Base-by-base conservation (phyloP, 1,140 invertebrate genomes). In the Druon quercuslanigerum region DNA sequence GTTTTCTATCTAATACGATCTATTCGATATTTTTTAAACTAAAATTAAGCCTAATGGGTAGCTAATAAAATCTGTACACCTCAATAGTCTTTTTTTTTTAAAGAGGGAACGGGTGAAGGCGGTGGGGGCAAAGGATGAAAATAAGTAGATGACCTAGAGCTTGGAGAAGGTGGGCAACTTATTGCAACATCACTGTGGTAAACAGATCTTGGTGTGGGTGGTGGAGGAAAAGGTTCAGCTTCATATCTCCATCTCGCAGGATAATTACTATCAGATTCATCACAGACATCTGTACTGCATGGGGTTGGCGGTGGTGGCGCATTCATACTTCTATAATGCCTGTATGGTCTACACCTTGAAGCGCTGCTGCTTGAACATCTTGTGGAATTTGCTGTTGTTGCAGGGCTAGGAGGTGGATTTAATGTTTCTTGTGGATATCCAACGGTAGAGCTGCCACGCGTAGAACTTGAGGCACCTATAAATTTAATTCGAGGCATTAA, bases 251-350 rank as follows among this genome's bases (percentile, higher is more conserved):
- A 79, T 52, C 82, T 88, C 16, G 90, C 84, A 8, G 89, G 92
- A 83, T 95, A 95, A 85, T 95, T 94, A 60, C 93, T 94, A 85
- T 97, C 96, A 4, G 95, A 96, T 83, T 98, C 97, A 85, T 98
- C 96, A 88, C 96, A 97, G 13, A 98, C 96, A 88, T 98, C 97
- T 3, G 98, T 98, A 81, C 96, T 97, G 88, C 97, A 98, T 0
- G 98, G 97, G 9, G 97, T 98, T 5, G 97, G 97, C 2, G 97
- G 97, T 17, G 97, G 97, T 2, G 96, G 96, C 82, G 96, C 94
- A 91, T 97, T 96, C 46, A 95, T 94, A 19, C 93, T 94, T 79
- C 95, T 94, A 88, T 97, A 96, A 86, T 95, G 94, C 25, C 95
- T 92, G 88, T 96, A 96, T 1, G 95, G 94, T 56, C 94, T 93